These are phyloP conservation scores for Pseudopipra pipra DNA, from an alignment of 2,113 vertebrate species.

Conservation along the genomic window DNA sequence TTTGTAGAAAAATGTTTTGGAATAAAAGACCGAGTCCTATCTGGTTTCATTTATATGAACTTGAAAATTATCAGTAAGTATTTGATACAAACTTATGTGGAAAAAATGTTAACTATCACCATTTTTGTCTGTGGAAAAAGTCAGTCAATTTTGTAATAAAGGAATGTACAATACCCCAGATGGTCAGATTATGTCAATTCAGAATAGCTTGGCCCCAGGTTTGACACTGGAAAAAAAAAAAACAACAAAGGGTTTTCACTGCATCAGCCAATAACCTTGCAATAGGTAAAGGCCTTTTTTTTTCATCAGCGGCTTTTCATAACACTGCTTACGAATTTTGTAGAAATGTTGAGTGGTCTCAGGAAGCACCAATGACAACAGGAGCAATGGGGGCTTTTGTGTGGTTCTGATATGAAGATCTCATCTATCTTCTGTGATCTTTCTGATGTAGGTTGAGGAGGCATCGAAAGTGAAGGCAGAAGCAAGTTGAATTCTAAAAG, in stretches of 20 bases:
- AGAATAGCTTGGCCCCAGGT: background rate
- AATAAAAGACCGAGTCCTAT: background rate
- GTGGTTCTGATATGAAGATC: background rate
- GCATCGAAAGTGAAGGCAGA: background rate
- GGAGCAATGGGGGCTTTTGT: background rate
- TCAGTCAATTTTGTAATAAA: background rate
- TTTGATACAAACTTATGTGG: background rate
- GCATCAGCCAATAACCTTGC: background rate
- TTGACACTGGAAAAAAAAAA: background rate
- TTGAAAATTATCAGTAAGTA: background rate
- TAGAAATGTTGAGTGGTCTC: background rate
- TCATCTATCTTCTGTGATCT: background rate
- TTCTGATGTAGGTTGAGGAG: background rate
- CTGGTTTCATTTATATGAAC: background rate
- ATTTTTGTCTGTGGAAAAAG: background rate
- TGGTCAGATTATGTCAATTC: background rate
- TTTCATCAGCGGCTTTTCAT: background rate
- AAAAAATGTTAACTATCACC: background rate
- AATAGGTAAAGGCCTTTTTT: background rate
- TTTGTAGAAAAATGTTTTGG: background rate
- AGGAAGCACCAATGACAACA: background rate
- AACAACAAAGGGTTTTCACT: background rate
- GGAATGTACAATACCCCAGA: background rate
- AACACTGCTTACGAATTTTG: background rate
- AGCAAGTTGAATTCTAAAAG: background rate